Evolutionary conservation across 1,140 invertebrate genomes (phyloP).

Genomic region (Microplitis mediator): DNA sequence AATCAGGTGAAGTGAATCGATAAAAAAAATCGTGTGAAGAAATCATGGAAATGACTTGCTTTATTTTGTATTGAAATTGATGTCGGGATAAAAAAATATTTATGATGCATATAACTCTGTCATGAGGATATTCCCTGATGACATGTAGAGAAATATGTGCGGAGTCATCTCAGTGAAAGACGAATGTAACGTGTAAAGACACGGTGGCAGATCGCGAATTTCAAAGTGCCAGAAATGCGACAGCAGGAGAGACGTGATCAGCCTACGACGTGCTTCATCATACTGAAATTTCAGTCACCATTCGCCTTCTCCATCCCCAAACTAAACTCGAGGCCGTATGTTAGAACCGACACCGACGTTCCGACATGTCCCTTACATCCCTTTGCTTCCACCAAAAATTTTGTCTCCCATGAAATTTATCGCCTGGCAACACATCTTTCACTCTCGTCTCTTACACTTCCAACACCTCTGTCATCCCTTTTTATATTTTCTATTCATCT

Average conservation of each 20-base stretch:
- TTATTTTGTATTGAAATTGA: too few relatives aligned
- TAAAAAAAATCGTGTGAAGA: too few relatives aligned
- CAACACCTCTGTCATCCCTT: not conserved
- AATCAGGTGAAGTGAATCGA: too few relatives aligned
- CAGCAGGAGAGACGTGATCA: conserved; percentile 47
- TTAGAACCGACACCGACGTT: conserved; percentile 23
- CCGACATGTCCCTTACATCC: conserved; percentile 26
- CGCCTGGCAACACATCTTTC: conserved; percentile 9
- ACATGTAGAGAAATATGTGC: not conserved
- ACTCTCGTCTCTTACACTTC: not conserved
- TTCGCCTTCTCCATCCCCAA: conserved; percentile 2
- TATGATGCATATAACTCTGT: not conserved
- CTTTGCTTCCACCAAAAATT: conserved; percentile 18
- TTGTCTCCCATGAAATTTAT: conserved; percentile 20
- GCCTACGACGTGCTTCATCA: conserved; percentile 39
- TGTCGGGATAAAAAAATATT: too few relatives aligned
- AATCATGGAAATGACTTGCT: too few relatives aligned
- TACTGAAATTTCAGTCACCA: conserved; percentile 42
- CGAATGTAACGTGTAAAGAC: conserved; percentile 18
- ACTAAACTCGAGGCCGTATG: conserved; percentile 3
- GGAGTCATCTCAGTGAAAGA: not conserved
- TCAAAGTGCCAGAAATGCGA: conserved; percentile 13
- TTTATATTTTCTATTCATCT: too few relatives aligned
- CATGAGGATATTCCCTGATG: not conserved
- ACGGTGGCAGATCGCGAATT: conserved; percentile 14